These are phyloP conservation scores for Urosaurus nigricauda DNA, from an alignment of 2,797 vertebrate species.

Conservation along the genomic window DNA sequence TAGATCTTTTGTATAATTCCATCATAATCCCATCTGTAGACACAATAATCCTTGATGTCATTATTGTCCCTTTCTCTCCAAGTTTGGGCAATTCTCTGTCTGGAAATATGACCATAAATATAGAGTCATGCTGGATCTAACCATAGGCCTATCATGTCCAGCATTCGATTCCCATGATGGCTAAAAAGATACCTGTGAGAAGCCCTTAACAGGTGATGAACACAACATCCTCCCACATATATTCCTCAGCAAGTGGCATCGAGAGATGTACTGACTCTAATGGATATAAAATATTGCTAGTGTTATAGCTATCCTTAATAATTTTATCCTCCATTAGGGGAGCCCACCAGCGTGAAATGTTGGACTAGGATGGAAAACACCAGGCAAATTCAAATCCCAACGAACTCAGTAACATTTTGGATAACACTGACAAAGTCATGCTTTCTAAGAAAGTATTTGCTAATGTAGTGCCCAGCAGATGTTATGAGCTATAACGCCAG, in stretches of 20 bases:
- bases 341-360: background rate
- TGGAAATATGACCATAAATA: background rate
- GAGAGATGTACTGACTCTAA: background rate
- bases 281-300: background rate
- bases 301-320: background rate
- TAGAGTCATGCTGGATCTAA: too few species aligned
- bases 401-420: background rate
- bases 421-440: background rate
- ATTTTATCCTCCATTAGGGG: background rate
- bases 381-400: background rate
- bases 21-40: background rate
- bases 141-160: background rate
- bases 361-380: background rate
- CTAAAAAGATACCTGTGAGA: background rate
- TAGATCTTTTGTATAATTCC: too few species aligned
- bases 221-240: background rate
- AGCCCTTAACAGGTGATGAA: background rate
- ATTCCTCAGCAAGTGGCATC: background rate
- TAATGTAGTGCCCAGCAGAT: background rate
- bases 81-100: too few species aligned
- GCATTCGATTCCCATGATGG: background rate
- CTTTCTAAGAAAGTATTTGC: background rate
- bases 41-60: background rate
- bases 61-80: background rate
- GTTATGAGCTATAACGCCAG: background rate